Conservation (phyloP, 2,113 vertebrate species). For the Lophochroa leadbeateri region DNA sequence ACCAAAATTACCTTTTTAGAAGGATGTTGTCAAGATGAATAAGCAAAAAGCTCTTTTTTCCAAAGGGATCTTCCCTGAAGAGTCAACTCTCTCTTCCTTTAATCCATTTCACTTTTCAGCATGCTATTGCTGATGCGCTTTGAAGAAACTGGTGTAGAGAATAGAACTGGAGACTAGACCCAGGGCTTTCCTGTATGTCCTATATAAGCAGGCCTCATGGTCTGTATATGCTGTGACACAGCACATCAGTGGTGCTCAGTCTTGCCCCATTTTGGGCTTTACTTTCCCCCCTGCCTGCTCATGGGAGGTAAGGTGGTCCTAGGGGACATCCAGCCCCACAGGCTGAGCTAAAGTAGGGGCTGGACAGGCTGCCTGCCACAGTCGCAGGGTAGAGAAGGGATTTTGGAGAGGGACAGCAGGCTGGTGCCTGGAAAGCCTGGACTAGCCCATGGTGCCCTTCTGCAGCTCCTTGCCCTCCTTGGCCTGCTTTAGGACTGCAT, state of each 20-base stretch:
- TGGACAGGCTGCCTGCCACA: neutral
- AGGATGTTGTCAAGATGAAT: neutral
- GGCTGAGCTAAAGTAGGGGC: neutral
- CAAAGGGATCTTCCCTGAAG: neutral
- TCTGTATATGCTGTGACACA: neutral
- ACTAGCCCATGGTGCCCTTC: neutral
- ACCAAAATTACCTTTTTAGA: conserved; percentile 10
- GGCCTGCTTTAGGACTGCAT: neutral
- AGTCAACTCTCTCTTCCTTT: neutral
- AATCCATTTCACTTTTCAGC: neutral
- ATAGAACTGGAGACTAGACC: neutral
- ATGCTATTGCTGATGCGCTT: neutral
- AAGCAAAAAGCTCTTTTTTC: neutral
- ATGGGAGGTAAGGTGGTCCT: neutral
- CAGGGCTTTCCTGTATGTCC: neutral
- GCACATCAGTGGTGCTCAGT: neutral
- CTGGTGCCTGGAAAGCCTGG: neutral
- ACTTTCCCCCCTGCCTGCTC: neutral
- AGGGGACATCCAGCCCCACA: neutral
- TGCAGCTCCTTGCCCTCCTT: neutral
- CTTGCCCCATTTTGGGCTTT: neutral
- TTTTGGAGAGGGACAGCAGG: neutral
- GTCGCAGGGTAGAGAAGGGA: neutral
- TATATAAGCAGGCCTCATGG: neutral
- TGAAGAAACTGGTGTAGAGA: neutral